These are phyloP conservation scores for Hyles vespertilio DNA, from an alignment of 1,140 invertebrate genomes.

Conservation along the genomic window DNA sequence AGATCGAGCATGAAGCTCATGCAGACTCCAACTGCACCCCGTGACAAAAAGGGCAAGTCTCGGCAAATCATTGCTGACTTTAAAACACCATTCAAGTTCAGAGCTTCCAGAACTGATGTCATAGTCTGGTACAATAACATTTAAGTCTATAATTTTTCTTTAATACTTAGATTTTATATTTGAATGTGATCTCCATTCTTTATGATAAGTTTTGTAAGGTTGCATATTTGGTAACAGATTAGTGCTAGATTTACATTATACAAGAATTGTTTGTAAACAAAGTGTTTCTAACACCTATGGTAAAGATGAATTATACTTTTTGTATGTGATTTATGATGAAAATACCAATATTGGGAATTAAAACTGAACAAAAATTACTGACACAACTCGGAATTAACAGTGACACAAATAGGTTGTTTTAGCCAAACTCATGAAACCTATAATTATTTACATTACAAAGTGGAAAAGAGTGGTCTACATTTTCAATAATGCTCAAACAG, in stretches of 20 bases:
- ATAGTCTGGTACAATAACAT: neutral
- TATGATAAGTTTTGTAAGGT: neutral
- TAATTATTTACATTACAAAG: too few species aligned
- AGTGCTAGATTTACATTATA: neutral
- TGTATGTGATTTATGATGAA: too few species aligned
- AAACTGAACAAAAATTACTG: too few species aligned
- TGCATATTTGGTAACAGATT: neutral
- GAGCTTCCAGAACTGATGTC: slow-evolving; percentile 43
- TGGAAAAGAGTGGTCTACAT: too few species aligned
- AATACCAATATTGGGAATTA: too few species aligned
- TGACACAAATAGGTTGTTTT: too few species aligned
- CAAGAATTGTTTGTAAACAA: too few species aligned
- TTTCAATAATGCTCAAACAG: too few species aligned
- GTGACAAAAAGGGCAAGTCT: slow-evolving; percentile 57
- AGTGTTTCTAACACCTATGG: too few species aligned
- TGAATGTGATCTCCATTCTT: slow-evolving; percentile 1
- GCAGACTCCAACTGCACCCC: slow-evolving; percentile 38
- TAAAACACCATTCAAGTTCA: slow-evolving; percentile 73
- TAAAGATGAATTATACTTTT: too few species aligned
- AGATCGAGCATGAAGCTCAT: slow-evolving; percentile 34
- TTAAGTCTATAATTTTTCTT: slow-evolving; percentile 1
- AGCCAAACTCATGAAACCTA: too few species aligned
- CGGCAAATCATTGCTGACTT: slow-evolving; percentile 68
- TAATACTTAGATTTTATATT: slow-evolving; percentile 2
- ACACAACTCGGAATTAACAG: too few species aligned